These are phyloP conservation scores for Fratercula arctica DNA, from an alignment of 2,797 vertebrate genomes.

Conservation along the genomic window DNA sequence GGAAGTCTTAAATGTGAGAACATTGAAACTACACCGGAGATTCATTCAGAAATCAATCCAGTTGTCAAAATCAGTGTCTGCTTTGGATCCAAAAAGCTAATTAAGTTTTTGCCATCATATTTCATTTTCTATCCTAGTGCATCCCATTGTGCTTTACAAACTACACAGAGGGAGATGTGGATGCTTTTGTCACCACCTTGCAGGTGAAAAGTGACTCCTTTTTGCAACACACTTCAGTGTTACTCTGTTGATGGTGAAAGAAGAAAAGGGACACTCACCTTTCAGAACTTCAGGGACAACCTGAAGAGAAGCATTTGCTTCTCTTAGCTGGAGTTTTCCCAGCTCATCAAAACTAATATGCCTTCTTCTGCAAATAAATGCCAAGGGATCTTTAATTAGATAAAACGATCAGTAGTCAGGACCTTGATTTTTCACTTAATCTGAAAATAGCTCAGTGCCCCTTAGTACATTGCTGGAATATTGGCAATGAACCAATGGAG, in stretches of 20 bases:
- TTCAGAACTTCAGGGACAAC: neutral
- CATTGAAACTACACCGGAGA: neutral
- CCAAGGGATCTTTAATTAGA: conserved; percentile 49
- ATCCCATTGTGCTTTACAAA: neutral
- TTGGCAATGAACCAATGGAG: neutral
- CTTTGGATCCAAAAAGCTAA: neutral
- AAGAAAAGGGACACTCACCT: neutral
- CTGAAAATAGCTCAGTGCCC: conserved; percentile 54
- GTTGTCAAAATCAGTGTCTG: neutral
- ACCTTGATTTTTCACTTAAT: conserved; percentile 61
- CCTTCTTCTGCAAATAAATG: conserved; percentile 38
- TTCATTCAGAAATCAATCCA: neutral
- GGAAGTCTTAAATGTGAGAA: neutral
- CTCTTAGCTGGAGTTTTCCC: neutral
- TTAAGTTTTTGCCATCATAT: neutral
- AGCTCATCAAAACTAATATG: conserved; percentile 21
- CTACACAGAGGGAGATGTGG: neutral
- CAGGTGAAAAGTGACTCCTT: neutral
- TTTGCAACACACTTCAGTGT: neutral
- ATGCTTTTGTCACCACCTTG: neutral
- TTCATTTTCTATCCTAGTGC: neutral
- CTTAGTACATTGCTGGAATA: conserved; percentile 9
- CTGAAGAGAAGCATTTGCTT: neutral
- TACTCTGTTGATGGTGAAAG: neutral
- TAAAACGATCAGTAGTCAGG: conserved; percentile 38